Evolutionary conservation across 2,797 vertebrate genomes (phyloP), one percentile per base, ranked within the genome.

Genomic region (Micromesistius poutassou): DNA sequence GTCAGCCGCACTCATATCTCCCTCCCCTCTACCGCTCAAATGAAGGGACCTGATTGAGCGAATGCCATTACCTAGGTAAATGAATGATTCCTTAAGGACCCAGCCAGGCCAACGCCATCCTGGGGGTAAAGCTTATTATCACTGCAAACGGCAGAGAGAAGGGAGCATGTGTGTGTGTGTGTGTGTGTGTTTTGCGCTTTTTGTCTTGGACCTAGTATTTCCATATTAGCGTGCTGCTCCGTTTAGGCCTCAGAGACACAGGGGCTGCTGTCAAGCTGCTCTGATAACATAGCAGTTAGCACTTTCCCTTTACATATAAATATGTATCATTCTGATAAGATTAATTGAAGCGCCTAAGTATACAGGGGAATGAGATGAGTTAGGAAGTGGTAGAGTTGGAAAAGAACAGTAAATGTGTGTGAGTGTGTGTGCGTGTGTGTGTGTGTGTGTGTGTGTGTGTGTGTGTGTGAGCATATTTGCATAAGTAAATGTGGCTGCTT

Each of bases 281-380:
- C 88, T 88, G 91, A 94, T 92, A 93, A 93, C 90, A 80, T 83
- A 85, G 83, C 86, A 90, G 88, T 93, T 91, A 91, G 86, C 83
- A 87, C 92, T 91, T 89, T 36, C 85, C 87, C 89, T 86, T 87
- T 88, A 86, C 92, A 87, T 92, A 92, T 94, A 94, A 94, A 94
- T 94, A 94, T 93, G 91, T 93, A 89, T 89, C 89, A 88, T 94
- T 94, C 91, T 90, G 94, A 93, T 94, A 94, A 94, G 88, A 93
- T 93, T 94, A 94, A 94, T 94, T 91, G 92, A 92, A 94, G 87
- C 70, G 87, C 85, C 89, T 92, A 88, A 91, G 91, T 91, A 93
- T 90, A 92, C 92, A 91, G 82, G 83, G 84, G 83, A 76, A 83
- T 80, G 74, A 82, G 85, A 89, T 83, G 87, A 89, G 81, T 77